phyloP scores from a whole-genome alignment of 2,888 invertebrate genomes.

The Clepsis dumicolana region DNA sequence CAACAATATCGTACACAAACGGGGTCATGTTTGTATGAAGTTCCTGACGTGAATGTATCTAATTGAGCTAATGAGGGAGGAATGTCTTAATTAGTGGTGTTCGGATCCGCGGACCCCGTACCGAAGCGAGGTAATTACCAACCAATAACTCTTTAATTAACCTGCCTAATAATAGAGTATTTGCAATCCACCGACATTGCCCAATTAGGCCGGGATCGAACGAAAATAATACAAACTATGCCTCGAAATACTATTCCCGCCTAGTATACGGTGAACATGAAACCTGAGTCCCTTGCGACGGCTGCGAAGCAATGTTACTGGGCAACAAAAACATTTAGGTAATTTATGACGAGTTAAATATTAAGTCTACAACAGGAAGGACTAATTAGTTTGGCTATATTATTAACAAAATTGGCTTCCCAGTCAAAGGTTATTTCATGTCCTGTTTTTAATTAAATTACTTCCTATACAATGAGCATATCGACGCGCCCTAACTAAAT shows the following conservation, averaged over 20 bases:
- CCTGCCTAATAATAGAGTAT: slow-evolving; percentile 84
- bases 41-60: slow-evolving; percentile 75
- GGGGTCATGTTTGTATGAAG: slow-evolving; percentile 52
- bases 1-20: slow-evolving; percentile 41
- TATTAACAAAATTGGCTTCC: neutral
- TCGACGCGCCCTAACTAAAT: no score
- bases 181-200: slow-evolving; percentile 71
- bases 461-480: neutral
- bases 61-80: slow-evolving; percentile 83
- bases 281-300: slow-evolving; percentile 5
- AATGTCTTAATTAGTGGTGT: slow-evolving; percentile 84
- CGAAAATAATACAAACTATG: slow-evolving; percentile 54
- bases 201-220: slow-evolving; percentile 76
- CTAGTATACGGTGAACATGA: neutral
- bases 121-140: slow-evolving; percentile 83
- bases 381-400: slow-evolving; percentile 8
- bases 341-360: neutral
- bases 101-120: slow-evolving; percentile 78
- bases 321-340: neutral
- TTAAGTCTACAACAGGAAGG: neutral
- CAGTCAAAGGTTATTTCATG: neutral
- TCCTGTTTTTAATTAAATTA: neutral
- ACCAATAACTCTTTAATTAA: slow-evolving; percentile 86
- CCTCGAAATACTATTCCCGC: neutral
- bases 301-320: neutral